Evolutionary conservation across 1,140 invertebrate genomes (phyloP), one percentile per base, ranked within the genome.

Genomic region (Scaptomyza hsui): DNA sequence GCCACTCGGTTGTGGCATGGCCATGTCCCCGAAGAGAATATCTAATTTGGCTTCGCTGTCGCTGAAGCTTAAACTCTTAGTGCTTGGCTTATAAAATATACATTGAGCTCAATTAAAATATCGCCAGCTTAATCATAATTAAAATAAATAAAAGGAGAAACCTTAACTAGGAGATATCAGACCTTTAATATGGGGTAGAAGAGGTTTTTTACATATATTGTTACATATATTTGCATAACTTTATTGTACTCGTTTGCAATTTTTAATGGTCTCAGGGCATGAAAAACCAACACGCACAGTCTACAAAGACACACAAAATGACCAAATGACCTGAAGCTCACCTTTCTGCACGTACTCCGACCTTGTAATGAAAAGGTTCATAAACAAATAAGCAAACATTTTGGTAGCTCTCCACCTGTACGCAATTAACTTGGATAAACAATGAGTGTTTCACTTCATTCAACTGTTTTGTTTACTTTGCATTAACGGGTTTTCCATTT

Each of bases 401-500:
- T 62, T 37, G 44, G 53, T 53, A 57, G 41, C 52, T 16, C 65
- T 16, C 65, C 65, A 51, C 39, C 51, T 65, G 47, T 19, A 42
- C 52, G 48, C 69, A 85, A 85, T 86, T 80, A 85, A 71, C 81
- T 77, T 56, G 52, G 57, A 62, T 62, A 69, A 81, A 86, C 77
- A 85, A 62, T 64, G 44, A 29, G 57, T 12, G 32, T 24, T 60
- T 59, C 29, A 44, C 45, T 75, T 65, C 63, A 53, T 70, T 69
- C 26, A 26, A 47, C 55, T 47, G 29, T 16, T 42, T n/a, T 83
- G 82, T 85, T 85, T 78, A 77, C 73, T 78, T 86, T 86, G 77
- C 79, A 86, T 86, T 86, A 81, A 74, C 56, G 55, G 55, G 39
- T 48, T 55, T 53, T 1, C 24, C 62, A 67, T 53, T 57, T 51